Evolutionary conservation across 2,113 vertebrate genomes (phyloP).

Genomic region (Conger conger): DNA sequence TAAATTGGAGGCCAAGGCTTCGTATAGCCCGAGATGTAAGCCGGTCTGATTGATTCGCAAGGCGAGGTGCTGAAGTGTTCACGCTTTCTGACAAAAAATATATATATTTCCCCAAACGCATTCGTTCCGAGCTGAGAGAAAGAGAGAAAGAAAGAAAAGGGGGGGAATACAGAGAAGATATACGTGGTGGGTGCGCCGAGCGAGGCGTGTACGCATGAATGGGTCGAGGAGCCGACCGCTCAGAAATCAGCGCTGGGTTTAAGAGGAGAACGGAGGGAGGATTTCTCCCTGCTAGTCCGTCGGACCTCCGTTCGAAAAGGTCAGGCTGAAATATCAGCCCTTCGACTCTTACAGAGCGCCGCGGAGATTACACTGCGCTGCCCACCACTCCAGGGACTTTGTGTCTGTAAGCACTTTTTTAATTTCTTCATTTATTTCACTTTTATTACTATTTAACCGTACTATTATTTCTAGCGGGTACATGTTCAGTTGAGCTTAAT

Average conservation of each 20-base stretch:
- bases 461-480: not conserved
- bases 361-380: slow-evolving; percentile 18
- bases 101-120: slow-evolving; percentile 5
- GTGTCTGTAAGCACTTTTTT: slow-evolving; percentile 4
- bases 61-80: slow-evolving; percentile 15
- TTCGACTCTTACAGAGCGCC: slow-evolving; percentile 15
- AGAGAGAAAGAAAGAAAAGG: not conserved
- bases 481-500: not conserved
- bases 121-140: not conserved
- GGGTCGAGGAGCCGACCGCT: slow-evolving; percentile 22
- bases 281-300: slow-evolving; percentile 4
- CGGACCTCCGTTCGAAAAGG: slow-evolving; percentile 31
- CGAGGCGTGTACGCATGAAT: slow-evolving; percentile 20
- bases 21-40: slow-evolving; percentile 15
- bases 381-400: slow-evolving; percentile 17
- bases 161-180: not conserved
- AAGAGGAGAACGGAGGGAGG: slow-evolving; percentile 7
- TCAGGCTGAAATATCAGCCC: slow-evolving; percentile 15
- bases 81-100: slow-evolving; percentile 7
- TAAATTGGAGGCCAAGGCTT: slow-evolving; percentile 1
- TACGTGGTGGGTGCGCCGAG: not conserved
- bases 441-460: not conserved
- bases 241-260: slow-evolving; percentile 18
- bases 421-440: not conserved
- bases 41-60: slow-evolving; percentile 16